phyloP scores from a whole-genome alignment of 2,113 vertebrate species.

The Solea solea region DNA sequence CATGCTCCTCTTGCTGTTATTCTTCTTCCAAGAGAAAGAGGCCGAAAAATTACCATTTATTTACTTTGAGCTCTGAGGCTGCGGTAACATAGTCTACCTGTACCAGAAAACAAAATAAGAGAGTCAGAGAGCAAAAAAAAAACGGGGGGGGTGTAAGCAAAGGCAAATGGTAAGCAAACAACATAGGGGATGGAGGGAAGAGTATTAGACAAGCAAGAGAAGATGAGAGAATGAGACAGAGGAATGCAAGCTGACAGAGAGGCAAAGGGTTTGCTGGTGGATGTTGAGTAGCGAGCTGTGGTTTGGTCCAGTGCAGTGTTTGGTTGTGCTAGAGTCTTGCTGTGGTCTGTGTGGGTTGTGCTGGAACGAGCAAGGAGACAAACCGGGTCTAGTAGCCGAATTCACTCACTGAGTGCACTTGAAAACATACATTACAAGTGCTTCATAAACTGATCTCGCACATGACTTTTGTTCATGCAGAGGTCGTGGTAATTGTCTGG shows the following conservation, averaged over 20 bases:
- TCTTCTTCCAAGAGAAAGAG: constrained; percentile 78
- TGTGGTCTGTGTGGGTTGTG: constrained; percentile 69
- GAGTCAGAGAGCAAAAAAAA: constrained; percentile 47
- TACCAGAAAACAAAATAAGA: constrained; percentile 18
- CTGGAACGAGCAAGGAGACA: constrained; percentile 57
- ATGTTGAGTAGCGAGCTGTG: constrained; percentile 65
- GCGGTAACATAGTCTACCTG: constrained; percentile 60
- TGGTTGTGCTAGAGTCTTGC: constrained; percentile 68
- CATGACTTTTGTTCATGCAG: constrained; percentile 44
- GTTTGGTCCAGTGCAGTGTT: constrained; percentile 57
- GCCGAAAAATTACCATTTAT: constrained; percentile 79
- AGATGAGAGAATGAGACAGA: constrained; percentile 16
- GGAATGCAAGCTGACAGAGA: constrained; percentile 38
- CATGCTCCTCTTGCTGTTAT: constrained; percentile 69
- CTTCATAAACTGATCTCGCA: constrained; percentile 54
- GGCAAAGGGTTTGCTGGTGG: constrained; percentile 51
- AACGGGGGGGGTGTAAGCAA: constrained; percentile 25
- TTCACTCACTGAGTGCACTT: constrained; percentile 29
- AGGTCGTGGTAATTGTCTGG: constrained; percentile 57
- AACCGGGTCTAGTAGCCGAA: constrained; percentile 45
- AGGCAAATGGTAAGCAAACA: constrained; percentile 48
- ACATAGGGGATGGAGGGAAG: constrained; percentile 37
- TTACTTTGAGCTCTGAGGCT: constrained; percentile 77
- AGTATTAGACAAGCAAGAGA: constrained; percentile 35
- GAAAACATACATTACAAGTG: constrained; percentile 61